Base-by-base conservation (phyloP, 1,140 invertebrate genomes). In the Ceratina japonica region DNA sequence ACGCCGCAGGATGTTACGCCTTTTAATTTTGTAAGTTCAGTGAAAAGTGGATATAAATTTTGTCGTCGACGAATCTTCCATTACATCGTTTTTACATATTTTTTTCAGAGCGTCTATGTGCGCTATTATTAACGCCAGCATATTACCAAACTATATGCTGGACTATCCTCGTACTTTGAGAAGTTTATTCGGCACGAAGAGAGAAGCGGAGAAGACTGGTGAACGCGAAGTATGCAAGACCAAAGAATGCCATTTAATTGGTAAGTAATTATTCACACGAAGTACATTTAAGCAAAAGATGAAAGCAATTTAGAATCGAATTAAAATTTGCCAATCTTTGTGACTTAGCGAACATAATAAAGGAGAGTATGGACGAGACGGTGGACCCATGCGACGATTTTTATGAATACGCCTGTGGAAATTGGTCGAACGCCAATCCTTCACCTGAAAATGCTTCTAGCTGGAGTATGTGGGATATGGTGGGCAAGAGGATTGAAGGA, bases 341-440 rank as follows among this genome's bases (percentile, higher is more conserved):
- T 7, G 63, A 54, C 18, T 3, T n/a, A 85, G 83, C 68, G 13
- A 52, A 63, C 1, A 7, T 75, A 7, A 66, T 85, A 2, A 56
- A 58, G n/a, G 15, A 49, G 0, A 84, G 65, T 37, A 78, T 85
- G 27, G 56, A 85, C 3, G 72, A 62, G 51, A 52, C 73, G 8
- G 37, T 72, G 0, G 44, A 84, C 59, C 83, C 83, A 7, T 85
- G 83, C 16, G 74, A 84, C 0, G 71, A 85, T 75, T 85, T 84
- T 18, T 85, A 85, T 12, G 59, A 85, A 0, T 85, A 81, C 0
- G 83, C 82, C 0, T 85, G 83, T 51, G 82, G 82, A 37, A 78
- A 75, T 0, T 85, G 82, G 82, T 4, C 56, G 0, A 24, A 74
- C 1, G 49, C 18, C 12, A 81, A 75, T 78, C 70, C 78, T 1